Evolutionary conservation across 2,888 invertebrate genomes (phyloP).

Genomic region (Xestia sexstrigata): DNA sequence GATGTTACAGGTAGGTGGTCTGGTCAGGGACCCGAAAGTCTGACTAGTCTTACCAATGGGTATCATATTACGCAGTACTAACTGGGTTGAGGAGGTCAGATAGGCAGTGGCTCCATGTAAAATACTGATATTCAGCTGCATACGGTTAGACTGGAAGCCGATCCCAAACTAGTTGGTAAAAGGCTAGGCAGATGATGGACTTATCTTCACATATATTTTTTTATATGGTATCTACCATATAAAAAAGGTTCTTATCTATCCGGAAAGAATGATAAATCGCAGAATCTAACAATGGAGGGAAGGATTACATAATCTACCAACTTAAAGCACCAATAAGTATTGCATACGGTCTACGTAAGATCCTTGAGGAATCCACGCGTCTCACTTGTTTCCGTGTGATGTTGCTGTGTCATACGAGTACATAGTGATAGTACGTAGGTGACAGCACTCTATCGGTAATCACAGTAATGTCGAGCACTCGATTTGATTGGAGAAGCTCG

Average conservation of each 20-base stretch:
- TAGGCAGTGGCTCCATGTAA: too few relatives aligned
- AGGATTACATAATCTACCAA: constrained; percentile 1
- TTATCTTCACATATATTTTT: neutral
- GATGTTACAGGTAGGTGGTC: too few relatives aligned
- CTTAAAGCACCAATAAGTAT: neutral
- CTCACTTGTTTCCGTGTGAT: constrained; percentile 8
- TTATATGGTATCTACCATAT: neutral
- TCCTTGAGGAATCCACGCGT: constrained; percentile 2
- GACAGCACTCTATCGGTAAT: neutral
- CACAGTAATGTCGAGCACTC: neutral
- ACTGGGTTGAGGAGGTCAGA: too few relatives aligned
- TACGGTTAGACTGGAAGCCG: neutral
- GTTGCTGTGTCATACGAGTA: too few relatives aligned
- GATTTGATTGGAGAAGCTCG: neutral
- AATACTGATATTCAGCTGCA: too few relatives aligned
- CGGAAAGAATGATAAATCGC: neutral
- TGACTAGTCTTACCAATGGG: too few relatives aligned
- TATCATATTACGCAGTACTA: too few relatives aligned
- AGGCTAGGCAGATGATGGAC: neutral
- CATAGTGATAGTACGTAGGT: neutral
- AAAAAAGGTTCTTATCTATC: neutral
- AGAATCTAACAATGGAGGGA: neutral
- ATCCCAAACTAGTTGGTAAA: neutral
- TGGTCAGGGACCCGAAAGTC: too few relatives aligned
- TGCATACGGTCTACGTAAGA: neutral